A percentile compares a stretch with the other conserved stretches of the same genome.
These are phyloP conservation scores for Trematomus bernacchii DNA, from an alignment of 2,797 vertebrate genomes.

Conservation along the genomic window DNA sequence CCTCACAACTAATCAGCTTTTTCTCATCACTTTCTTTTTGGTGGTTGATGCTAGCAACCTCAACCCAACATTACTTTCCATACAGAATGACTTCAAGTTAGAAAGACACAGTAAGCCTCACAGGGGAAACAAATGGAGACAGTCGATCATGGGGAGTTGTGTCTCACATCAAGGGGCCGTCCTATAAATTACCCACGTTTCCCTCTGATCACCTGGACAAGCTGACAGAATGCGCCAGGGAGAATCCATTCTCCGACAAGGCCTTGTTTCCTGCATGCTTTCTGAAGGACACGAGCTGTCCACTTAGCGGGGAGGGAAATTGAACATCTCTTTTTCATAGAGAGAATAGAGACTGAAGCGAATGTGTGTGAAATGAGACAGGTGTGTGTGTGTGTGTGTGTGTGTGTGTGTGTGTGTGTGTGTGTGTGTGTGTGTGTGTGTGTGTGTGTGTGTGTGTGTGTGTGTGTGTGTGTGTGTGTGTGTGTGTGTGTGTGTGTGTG, in stretches of 20 bases:
- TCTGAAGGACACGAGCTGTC: constrained; percentile 80
- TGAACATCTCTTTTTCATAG: constrained; percentile 79
- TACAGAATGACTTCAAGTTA: constrained; percentile 34
- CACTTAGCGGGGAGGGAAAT: constrained; percentile 75
- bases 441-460: constrained; percentile 45
- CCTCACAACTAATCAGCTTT: constrained; percentile 57
- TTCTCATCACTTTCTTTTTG: constrained; percentile 39
- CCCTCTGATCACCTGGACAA: constrained; percentile 68
- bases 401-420: constrained; percentile 36
- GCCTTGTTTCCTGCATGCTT: constrained; percentile 68
- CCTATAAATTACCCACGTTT: constrained; percentile 65
- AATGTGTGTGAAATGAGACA: constrained; percentile 60
- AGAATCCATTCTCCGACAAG: constrained; percentile 75
- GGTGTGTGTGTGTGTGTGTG: constrained; percentile 48
- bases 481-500: constrained; percentile 49
- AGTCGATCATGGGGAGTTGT: constrained; percentile 42
- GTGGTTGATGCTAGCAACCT: constrained; percentile 12
- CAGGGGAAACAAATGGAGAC: constrained; percentile 21
- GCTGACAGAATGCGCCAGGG: constrained; percentile 68
- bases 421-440: constrained; percentile 39
- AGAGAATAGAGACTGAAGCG: constrained; percentile 38
- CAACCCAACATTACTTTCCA: constrained; percentile 24
- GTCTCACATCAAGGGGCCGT: constrained; percentile 35
- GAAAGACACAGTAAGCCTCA: constrained; percentile 6
- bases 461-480: constrained; percentile 39